phyloP scores from a whole-genome alignment of 2,888 invertebrate genomes.

The Stenurella melanura region DNA sequence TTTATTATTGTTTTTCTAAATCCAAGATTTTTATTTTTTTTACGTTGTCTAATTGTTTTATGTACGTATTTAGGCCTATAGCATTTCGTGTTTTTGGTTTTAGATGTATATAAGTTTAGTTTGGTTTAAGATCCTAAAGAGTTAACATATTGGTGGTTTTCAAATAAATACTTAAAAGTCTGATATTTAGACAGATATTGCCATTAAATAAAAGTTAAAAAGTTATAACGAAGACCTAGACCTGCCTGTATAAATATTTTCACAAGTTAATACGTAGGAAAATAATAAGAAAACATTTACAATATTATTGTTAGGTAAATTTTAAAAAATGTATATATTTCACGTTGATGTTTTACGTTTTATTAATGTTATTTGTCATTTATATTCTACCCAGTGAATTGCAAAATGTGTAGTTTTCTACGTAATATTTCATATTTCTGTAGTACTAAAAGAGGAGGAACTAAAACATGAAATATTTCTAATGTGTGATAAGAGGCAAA shows the following conservation, averaged over 20 bases:
- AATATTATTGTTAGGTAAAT: neutral
- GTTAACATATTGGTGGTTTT: neutral
- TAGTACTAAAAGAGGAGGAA: neutral
- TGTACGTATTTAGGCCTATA: conserved; percentile 1
- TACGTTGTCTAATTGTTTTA: neutral
- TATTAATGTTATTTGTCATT: neutral
- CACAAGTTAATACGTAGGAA: neutral
- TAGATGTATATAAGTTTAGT: neutral
- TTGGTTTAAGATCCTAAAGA: neutral
- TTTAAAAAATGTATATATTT: neutral
- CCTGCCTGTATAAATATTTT: neutral
- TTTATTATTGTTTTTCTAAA: conserved; percentile 27
- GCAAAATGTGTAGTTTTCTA: neutral
- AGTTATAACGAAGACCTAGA: neutral
- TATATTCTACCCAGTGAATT: conserved; percentile 5
- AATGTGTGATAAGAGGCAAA: no score
- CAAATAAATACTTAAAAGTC: neutral
- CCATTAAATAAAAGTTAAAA: neutral
- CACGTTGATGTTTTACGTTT: neutral
- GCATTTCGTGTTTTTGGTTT: neutral
- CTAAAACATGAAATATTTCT: neutral
- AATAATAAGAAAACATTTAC: neutral
- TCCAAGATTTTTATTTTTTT: conserved; percentile 9
- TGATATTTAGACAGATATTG: neutral
- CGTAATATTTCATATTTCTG: neutral